These are phyloP conservation scores for Chloroceryle aenea DNA, from an alignment of 2,113 vertebrate species.

Conservation along the genomic window DNA sequence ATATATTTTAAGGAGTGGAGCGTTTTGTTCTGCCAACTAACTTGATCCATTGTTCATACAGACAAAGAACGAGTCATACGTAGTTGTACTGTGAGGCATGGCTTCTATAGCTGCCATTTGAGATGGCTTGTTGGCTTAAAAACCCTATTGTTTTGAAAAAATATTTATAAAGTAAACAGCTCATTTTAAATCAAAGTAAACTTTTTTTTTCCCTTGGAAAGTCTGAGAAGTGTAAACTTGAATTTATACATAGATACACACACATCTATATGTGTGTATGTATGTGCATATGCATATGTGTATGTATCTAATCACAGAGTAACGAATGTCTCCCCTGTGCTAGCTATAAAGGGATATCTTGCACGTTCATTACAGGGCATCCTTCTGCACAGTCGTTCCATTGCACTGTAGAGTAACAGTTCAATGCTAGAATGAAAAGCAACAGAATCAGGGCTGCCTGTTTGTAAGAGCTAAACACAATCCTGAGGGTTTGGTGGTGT, in stretches of 20 bases:
- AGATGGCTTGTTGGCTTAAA: not conserved
- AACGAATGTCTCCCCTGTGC: constrained; percentile 37
- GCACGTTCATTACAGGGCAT: not conserved
- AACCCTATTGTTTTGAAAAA: not conserved
- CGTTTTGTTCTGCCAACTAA: not conserved
- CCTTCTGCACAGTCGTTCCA: not conserved
- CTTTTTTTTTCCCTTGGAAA: not conserved
- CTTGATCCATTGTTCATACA: not conserved
- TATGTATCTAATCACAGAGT: not conserved
- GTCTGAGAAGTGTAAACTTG: not conserved
- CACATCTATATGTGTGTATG: not conserved
- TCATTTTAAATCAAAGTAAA: constrained; percentile 5
- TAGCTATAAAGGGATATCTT: constrained; percentile 22
- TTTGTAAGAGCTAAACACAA: not conserved
- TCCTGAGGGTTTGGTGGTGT: not conserved
- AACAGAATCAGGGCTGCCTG: not conserved
- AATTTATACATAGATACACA: not conserved
- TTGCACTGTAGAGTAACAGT: not conserved
- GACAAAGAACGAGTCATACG: not conserved
- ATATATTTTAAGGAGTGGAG: not conserved
- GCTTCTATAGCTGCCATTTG: not conserved
- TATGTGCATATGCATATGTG: not conserved
- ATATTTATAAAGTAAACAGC: not conserved
- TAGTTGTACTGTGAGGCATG: not conserved
- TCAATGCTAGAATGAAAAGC: not conserved